Percentiles rank a stretch among this genome's conserved stretches.
Conservation (phyloP, 2,888 invertebrate species). For the Litoditis marina region DNA sequence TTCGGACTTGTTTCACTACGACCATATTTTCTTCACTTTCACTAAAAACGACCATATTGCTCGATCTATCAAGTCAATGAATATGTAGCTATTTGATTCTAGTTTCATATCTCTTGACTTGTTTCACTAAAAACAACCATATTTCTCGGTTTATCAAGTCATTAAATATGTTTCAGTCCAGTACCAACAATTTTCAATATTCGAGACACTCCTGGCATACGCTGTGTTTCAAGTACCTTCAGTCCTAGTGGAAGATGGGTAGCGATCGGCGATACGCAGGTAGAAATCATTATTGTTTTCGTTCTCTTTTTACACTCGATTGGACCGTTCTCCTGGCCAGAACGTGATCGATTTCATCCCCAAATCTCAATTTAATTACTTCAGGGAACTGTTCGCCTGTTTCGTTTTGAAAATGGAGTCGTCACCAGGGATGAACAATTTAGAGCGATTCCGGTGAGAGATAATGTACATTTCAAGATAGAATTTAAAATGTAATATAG, state of each 20-base stretch:
- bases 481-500: too few species aligned
- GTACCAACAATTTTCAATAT: slow-evolving; percentile 14
- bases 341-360: too few species aligned
- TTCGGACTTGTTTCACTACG: too few species aligned
- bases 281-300: not conserved
- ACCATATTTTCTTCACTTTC: too few species aligned
- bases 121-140: too few species aligned
- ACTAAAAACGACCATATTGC: too few species aligned
- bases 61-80: too few species aligned
- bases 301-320: too few species aligned
- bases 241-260: slow-evolving; percentile 19
- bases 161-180: slow-evolving; percentile 9
- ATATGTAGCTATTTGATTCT: too few species aligned
- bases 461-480: not conserved
- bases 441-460: slow-evolving; percentile 11
- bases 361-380: not conserved
- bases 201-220: slow-evolving; percentile 5
- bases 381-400: slow-evolving; percentile 9
- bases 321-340: too few species aligned
- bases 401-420: slow-evolving; percentile 9
- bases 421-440: not conserved
- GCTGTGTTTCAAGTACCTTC: slow-evolving; percentile 12
- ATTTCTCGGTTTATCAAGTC: too few species aligned
- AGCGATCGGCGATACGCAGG: slow-evolving; percentile 16
- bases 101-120: too few species aligned